Conservation (phyloP, 2,888 invertebrate genomes). For the Metacarcinus magister region DNA sequence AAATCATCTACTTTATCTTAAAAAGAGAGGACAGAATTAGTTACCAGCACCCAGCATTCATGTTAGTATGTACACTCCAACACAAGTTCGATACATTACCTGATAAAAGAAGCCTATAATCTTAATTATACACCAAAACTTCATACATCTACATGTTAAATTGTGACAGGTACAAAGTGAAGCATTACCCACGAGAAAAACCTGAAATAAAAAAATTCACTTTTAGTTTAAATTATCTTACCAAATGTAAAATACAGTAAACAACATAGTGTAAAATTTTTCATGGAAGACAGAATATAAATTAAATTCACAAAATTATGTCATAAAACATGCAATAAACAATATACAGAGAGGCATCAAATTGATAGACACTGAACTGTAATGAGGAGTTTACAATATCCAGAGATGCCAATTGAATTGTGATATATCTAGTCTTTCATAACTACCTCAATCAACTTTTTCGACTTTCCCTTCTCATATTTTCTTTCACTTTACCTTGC, state of each 20-base stretch:
- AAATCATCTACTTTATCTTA: not conserved
- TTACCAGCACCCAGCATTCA: conserved; percentile 55
- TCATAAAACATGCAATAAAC: too few relatives aligned
- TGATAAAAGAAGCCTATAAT: not conserved
- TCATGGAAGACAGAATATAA: not conserved
- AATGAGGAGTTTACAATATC: too few relatives aligned
- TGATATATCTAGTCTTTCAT: too few relatives aligned
- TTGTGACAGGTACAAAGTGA: conserved; percentile 58
- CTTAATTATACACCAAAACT: conserved; percentile 31
- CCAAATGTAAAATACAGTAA: not conserved
- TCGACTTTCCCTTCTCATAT: too few relatives aligned
- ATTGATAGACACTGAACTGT: not conserved
- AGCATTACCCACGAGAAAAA: conserved; percentile 78
- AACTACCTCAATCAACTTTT: too few relatives aligned
- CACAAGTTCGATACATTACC: conserved; percentile 50
- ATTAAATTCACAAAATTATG: not conserved
- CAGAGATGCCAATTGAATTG: too few relatives aligned
- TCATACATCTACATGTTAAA: not conserved
- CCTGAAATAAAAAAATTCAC: conserved; percentile 65
- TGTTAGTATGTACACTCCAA: conserved; percentile 9
- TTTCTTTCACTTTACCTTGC: too few relatives aligned
- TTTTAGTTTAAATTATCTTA: not conserved
- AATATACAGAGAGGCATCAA: not conserved
- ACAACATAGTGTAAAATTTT: not conserved
- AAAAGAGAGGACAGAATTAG: not conserved